Evolutionary conservation across 2,888 invertebrate species (phyloP), one percentile per base, ranked within the genome.

Genomic region (Muscina levida): DNA sequence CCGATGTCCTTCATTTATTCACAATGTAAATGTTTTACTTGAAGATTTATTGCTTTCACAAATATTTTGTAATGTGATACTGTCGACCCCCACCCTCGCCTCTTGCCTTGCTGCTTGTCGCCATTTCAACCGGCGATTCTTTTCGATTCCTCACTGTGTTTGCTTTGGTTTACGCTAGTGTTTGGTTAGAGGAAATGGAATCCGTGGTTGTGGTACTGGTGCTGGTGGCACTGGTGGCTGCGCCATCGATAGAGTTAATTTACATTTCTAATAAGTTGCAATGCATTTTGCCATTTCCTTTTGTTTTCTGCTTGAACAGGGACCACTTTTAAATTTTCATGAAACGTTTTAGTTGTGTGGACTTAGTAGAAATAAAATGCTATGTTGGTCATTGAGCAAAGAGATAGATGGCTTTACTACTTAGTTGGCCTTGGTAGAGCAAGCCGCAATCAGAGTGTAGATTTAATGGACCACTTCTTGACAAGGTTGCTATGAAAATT

Each of bases 21-120:
- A 22, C 59, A 72, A 39, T 72, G 77, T 57, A 81, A 77, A 81
- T 77, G 56, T 77, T 81, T 81, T 68, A 74, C 62, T 68, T 68
- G 74, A 77, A 77, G 81, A 81, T 77, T 81, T 81, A 81, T 81
- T 81, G 71, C 81, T 77, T 72, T 53, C 56, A 31, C 72, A 81
- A 81, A 81, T 77, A 77, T 75, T 81, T 77, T 68, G 80, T 74
- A 81, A 77, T 77, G 77, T 39, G 77, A 81, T 81, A 74, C 73
- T 80, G 53, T 74, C 59, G 15, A n/a, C n/a, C n/a, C n/a, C 31
- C 31, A 31, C 4, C 11, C 26, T 17, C 37, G 31, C 11, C 26
- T 17, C 37, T 15, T 57, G 51, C 22, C 51, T 19, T 19, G n/a
- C 15, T 46, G 46, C 37, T 57, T 31, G 57, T 57, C n/a, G n/a